Base-by-base conservation (phyloP, 2,113 vertebrate species). In the Tinamus guttatus region DNA sequence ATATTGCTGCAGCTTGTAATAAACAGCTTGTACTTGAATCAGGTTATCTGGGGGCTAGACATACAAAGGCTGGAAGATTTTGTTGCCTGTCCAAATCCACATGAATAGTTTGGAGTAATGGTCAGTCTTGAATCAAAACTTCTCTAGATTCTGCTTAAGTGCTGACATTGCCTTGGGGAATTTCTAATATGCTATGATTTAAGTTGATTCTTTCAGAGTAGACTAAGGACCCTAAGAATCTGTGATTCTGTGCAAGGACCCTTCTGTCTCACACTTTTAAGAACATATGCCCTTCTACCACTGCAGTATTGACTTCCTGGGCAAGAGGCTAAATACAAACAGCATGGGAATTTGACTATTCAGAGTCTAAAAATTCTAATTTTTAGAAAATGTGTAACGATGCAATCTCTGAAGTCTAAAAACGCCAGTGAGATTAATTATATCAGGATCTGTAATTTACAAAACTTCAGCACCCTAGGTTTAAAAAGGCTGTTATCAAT, bases 401-500 rank as follows among this genome's bases (percentile, higher is more conserved):
- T 70, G 20, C 45, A 91, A 81, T 78, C 40, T 88, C 80, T 74
- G n/a, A 51, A 85, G 71, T 87, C 32, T 45, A 51, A 43, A 56
- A 62, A 60, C 94, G 41, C 18, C 34, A 18, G 41, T 84, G 85
- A 91, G 94, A 97, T 95, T 97, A 97, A 97, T 97, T 97, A 91
- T 45, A 85, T 9, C 1, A 87, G 91, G 92, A 96, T 93, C 85
- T 94, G 67, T 93, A 85, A 96, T 95, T 95, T 97, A 88, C 73
- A 95, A 95, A 92, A 83, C 85, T 92, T 91, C 95, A 41, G 70
- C 89, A 90, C 80, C 79, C 68, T 62, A 11, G 12, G 80, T 93
- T 97, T 96, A 96, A 97, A 97, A 97, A 45, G 73, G 88, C 59
- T 95, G 79, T 95, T 97, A 91, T 96, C 95, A 95, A n/a, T 56